These are phyloP conservation scores for Germaria angustata DNA, from an alignment of 2,888 invertebrate species.

Conservation along the genomic window DNA sequence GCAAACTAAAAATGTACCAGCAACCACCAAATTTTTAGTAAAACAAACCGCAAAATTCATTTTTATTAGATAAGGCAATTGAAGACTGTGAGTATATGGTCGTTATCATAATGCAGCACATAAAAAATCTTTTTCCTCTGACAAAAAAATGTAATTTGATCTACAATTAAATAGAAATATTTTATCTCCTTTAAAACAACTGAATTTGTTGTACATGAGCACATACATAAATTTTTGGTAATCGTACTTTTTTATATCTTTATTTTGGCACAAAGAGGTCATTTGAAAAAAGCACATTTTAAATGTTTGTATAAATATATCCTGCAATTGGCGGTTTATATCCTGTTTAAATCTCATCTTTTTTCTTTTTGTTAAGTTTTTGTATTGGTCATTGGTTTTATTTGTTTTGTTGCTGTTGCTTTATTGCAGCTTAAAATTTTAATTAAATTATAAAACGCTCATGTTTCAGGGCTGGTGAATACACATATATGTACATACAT, in stretches of 20 bases:
- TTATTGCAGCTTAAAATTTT: slow-evolving; percentile 61
- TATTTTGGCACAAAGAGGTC: slow-evolving; percentile 42
- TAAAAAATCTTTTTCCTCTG: slow-evolving; percentile 8
- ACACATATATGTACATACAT: neutral
- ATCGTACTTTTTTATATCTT: neutral
- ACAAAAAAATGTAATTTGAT: slow-evolving; percentile 56
- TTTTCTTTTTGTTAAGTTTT: slow-evolving; percentile 10
- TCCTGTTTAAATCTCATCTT: slow-evolving; percentile 35
- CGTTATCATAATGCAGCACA: slow-evolving; percentile 28
- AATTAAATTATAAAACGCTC: slow-evolving; percentile 67
- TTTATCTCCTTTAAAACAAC: slow-evolving; percentile 39
- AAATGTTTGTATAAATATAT: slow-evolving; percentile 40
- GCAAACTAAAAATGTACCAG: slow-evolving; percentile 1
- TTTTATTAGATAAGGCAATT: slow-evolving; percentile 26
- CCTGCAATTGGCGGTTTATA: slow-evolving; percentile 47
- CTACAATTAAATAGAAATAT: slow-evolving; percentile 53
- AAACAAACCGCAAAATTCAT: slow-evolving; percentile 27
- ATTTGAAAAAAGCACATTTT: neutral
- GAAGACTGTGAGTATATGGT: slow-evolving; percentile 1
- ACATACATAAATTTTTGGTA: neutral
- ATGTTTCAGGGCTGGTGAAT: slow-evolving; percentile 53
- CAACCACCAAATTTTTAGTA: slow-evolving; percentile 22
- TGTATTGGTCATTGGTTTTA: slow-evolving; percentile 43
- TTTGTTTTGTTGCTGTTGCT: slow-evolving; percentile 9
- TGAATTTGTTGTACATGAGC: slow-evolving; percentile 6